Percentiles rank a stretch among this genome's conserved stretches.
Evolutionary conservation across 2,113 vertebrate species (phyloP).

Genomic region (Labrus mixtus): DNA sequence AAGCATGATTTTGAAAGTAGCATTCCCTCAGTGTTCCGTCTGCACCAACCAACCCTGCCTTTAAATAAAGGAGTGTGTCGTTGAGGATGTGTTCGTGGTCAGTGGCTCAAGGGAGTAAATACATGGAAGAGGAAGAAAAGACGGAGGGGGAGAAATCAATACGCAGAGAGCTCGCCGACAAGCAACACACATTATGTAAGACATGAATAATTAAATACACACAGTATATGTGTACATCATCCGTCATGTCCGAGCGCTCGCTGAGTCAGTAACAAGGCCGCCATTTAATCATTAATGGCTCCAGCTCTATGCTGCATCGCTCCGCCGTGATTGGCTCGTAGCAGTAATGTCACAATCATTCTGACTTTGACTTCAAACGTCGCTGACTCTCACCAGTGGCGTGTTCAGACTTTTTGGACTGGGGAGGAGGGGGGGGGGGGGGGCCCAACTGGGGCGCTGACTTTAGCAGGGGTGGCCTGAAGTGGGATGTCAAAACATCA

Average conservation of each 20-base stretch:
- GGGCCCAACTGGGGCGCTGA: too few species aligned
- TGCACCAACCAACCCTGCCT: too few species aligned
- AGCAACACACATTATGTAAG: conserved; percentile 35
- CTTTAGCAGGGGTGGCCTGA: too few species aligned
- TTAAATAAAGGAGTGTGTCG: conserved; percentile 21
- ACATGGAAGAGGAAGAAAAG: conserved; percentile 4
- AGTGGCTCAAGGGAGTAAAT: background rate
- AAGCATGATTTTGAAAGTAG: too few species aligned
- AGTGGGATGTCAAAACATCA: too few species aligned
- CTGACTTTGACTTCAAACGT: background rate
- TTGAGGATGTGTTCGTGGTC: background rate
- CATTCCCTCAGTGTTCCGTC: too few species aligned
- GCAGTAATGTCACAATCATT: background rate
- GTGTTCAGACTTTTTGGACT: too few species aligned
- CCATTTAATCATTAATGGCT: conserved; percentile 24
- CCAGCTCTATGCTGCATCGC: background rate
- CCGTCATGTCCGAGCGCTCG: conserved; percentile 24
- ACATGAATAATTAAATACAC: conserved; percentile 65
- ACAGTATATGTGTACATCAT: conserved; percentile 35
- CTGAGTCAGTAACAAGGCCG: conserved; percentile 27
- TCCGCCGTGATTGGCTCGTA: background rate
- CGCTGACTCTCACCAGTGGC: too few species aligned
- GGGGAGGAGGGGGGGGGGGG: too few species aligned
- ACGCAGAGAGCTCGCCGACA: background rate
- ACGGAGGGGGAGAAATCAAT: conserved; percentile 10